Percentiles rank a stretch among this genome's conserved stretches.
phyloP scores from a whole-genome alignment of 2,797 vertebrate genomes.

The Hybognathus amarus region DNA sequence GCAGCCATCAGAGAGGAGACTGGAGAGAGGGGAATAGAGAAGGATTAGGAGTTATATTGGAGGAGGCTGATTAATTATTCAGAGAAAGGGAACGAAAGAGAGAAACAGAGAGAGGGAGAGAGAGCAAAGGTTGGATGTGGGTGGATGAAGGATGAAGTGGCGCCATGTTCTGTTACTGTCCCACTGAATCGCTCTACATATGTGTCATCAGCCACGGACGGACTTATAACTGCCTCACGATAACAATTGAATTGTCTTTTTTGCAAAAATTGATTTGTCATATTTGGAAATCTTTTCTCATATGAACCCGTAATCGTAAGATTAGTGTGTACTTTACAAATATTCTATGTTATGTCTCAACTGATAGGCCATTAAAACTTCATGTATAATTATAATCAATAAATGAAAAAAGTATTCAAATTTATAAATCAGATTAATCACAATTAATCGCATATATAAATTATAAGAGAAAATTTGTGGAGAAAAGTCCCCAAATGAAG shows the following conservation, averaged over 20 bases:
- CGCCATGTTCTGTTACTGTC: conserved; percentile 44
- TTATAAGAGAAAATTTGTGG: no score
- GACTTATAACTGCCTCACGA: conserved; percentile 29
- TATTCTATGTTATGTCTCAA: not conserved
- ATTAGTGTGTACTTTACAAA: no score
- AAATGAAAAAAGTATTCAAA: not conserved
- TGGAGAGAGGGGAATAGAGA: conserved; percentile 37
- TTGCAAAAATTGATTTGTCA: conserved; percentile 11
- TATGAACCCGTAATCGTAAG: not conserved
- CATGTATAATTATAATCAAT: not conserved
- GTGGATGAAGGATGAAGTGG: conserved; percentile 48
- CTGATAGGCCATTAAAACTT: no score
- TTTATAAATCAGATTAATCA: not conserved
- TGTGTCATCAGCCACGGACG: conserved; percentile 18
- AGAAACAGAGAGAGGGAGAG: conserved; percentile 31
- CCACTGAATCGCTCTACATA: conserved; percentile 32
- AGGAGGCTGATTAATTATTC: conserved; percentile 77
- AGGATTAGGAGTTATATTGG: conserved; percentile 58
- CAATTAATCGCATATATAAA: not conserved
- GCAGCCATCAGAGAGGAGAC: conserved; percentile 41
- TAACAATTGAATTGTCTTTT: not conserved
- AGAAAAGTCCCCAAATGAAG: not conserved
- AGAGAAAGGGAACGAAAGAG: conserved; percentile 58
- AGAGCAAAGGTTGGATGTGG: conserved; percentile 49
- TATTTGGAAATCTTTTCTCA: conserved; percentile 1